Conservation (phyloP, 2,888 invertebrate species). For the Callimorpha dominula region DNA sequence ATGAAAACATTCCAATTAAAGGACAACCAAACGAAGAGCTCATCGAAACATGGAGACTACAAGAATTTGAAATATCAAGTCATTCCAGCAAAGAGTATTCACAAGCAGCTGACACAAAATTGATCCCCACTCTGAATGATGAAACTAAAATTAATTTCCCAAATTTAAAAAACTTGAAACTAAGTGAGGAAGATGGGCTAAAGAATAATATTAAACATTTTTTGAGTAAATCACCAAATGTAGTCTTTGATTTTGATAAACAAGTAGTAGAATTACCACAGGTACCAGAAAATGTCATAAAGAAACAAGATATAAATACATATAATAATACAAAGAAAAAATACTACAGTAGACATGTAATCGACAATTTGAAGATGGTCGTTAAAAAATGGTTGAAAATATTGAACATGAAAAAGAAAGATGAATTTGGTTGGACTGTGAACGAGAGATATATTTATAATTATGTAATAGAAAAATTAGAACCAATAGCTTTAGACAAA, state of each 20-base stretch:
- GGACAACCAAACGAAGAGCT: neutral
- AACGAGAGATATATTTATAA: conserved; percentile 34
- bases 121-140: conserved; percentile 33
- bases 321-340: conserved; percentile 24
- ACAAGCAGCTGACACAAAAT: conserved; percentile 26
- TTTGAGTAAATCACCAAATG: conserved; percentile 41
- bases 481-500: conserved; percentile 36
- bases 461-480: conserved; percentile 35
- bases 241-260: conserved; percentile 34
- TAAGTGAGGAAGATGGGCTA: conserved; percentile 51
- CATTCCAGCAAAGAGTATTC: neutral
- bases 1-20: neutral
- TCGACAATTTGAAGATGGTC: conserved; percentile 23
- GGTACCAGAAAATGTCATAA: conserved; percentile 45
- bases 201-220: conserved; percentile 49
- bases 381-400: conserved; percentile 38
- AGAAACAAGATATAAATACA: conserved; percentile 19
- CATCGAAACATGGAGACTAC: neutral
- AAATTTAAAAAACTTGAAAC: conserved; percentile 43
- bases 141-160: conserved; percentile 35
- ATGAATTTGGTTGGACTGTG: conserved; percentile 26
- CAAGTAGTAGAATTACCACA: conserved; percentile 38
- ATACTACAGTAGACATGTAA: conserved; percentile 30
- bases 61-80: neutral
- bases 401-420: conserved; percentile 38